Evolutionary conservation across 2,888 invertebrate species (phyloP).

Genomic region (Eubasilissa splendida): DNA sequence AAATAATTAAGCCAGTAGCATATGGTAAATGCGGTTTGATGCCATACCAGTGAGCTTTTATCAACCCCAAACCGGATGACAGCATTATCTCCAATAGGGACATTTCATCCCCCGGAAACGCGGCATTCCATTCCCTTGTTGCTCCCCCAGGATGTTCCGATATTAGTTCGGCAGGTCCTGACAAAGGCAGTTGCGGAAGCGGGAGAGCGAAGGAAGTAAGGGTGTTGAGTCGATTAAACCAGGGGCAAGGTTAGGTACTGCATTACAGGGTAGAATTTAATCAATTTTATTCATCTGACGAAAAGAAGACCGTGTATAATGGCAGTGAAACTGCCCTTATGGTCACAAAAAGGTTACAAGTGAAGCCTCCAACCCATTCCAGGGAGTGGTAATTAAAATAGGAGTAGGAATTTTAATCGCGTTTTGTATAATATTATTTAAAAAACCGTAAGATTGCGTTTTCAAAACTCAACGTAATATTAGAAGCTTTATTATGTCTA

Average conservation of each 20-base stretch:
- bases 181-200: slow-evolving; percentile 32
- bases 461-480: too few species aligned
- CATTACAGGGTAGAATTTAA: slow-evolving; percentile 7
- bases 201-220: slow-evolving; percentile 22
- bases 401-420: too few species aligned
- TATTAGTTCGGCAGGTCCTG: slow-evolving; percentile 6
- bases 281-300: slow-evolving; percentile 10
- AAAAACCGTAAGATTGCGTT: too few species aligned
- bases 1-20: too few species aligned
- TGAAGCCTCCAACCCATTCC: too few species aligned
- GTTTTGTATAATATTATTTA: too few species aligned
- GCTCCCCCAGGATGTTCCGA: neutral
- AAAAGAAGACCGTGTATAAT: too few species aligned
- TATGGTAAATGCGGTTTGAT: neutral
- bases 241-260: neutral
- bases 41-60: slow-evolving; percentile 3
- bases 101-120: slow-evolving; percentile 16
- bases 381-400: too few species aligned
- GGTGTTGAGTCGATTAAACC: slow-evolving; percentile 37
- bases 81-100: neutral
- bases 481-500: too few species aligned
- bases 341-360: too few species aligned
- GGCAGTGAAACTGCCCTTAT: too few species aligned
- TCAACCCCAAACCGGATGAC: slow-evolving; percentile 25
- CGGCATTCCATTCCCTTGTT: slow-evolving; percentile 2